A percentile compares a stretch with the other conserved stretches of the same genome.
These are phyloP conservation scores for Eidolon helvum DNA, from an alignment of 2,113 vertebrate species.

Conservation along the genomic window DNA sequence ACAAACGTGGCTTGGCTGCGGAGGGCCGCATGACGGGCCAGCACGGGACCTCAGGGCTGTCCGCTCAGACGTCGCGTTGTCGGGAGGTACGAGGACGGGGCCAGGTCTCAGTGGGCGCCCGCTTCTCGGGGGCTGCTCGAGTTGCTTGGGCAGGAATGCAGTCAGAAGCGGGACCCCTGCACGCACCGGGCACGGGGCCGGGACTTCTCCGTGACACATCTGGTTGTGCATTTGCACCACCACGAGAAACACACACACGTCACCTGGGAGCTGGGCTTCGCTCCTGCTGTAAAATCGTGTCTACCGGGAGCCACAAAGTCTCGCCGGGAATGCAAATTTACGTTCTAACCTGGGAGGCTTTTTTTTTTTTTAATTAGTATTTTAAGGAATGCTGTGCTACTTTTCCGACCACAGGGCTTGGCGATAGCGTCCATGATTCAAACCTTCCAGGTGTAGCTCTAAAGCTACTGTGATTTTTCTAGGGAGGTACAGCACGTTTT, in stretches of 20 bases:
- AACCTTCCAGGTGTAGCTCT: not conserved
- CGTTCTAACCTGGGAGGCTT: not conserved
- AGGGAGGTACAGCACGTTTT: not conserved
- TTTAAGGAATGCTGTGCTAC: not conserved
- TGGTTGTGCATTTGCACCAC: not conserved
- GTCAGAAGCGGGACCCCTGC: not conserved
- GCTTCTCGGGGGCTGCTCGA: not conserved
- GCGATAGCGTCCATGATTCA: no score
- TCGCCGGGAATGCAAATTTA: no score
- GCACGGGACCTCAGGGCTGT: no score
- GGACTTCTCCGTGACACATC: fast-evolving
- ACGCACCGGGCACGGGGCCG: not conserved
- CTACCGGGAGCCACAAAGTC: not conserved
- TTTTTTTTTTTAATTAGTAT: no score
- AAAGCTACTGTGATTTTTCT: not conserved
- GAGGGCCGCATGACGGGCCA: no score
- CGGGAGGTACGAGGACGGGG: not conserved
- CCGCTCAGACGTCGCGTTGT: not conserved
- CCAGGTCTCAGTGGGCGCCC: not conserved
- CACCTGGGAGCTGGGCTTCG: not conserved
- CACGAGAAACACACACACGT: not conserved
- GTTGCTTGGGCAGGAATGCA: not conserved
- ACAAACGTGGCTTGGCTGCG: no score
- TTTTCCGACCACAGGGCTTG: not conserved
- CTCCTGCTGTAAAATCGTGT: not conserved